A percentile compares a stretch with the other conserved stretches of the same genome.
Evolutionary conservation across 2,113 vertebrate genomes (phyloP).

Genomic region (Ahaetulla prasina): DNA sequence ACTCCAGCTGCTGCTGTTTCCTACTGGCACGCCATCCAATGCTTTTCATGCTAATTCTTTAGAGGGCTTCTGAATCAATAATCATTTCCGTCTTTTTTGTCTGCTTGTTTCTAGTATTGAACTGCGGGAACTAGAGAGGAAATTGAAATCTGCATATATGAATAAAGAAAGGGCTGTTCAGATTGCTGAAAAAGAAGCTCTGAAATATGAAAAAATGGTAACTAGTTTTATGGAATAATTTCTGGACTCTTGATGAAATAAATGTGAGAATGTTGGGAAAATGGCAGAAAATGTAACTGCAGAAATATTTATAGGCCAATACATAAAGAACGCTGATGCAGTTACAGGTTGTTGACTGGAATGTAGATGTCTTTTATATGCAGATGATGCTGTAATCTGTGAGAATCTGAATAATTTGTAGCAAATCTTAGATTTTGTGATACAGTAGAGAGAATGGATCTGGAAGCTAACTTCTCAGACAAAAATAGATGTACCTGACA

Average conservation of each 20-base stretch:
- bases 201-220: slow-evolving; percentile 80
- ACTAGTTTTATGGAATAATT: slow-evolving; percentile 18
- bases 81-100: not conserved
- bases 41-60: not conserved
- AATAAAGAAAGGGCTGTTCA: slow-evolving; percentile 88
- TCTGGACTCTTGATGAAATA: not conserved
- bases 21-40: not conserved
- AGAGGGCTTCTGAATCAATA: not conserved
- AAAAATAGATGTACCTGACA: not conserved
- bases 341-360: not conserved
- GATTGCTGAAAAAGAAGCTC: slow-evolving; percentile 82
- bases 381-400: not conserved
- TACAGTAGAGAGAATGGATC: not conserved
- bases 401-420: not conserved
- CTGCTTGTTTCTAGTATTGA: slow-evolving; percentile 71
- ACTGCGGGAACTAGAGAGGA: slow-evolving; percentile 84
- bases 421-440: not conserved
- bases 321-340: not conserved
- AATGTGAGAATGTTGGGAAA: not conserved
- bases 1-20: not conserved
- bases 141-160: slow-evolving; percentile 84
- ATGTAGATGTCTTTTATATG: not conserved
- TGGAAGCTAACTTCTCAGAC: not conserved
- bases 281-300: not conserved
- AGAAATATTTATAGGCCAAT: not conserved